Evolutionary conservation across 1,140 invertebrate genomes (phyloP), one percentile per base, ranked within the genome.

Genomic region (Drosophila sp.): DNA sequence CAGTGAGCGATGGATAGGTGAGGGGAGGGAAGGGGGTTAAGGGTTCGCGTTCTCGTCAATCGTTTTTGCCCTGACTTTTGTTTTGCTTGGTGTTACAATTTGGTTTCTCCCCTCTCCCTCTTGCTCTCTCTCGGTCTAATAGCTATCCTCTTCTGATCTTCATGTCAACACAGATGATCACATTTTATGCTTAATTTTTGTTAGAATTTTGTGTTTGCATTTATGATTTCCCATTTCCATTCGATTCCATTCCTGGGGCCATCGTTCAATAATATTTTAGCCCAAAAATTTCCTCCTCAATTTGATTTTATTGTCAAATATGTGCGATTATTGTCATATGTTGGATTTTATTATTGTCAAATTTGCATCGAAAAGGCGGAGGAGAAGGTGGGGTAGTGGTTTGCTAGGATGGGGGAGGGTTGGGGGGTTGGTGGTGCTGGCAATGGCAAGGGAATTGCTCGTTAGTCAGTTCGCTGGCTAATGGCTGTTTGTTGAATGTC

Each of bases 81-180:
- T 62, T 70, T 66, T 86, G 83, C 83, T 7, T 86, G 83, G 82
- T 86, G 83, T 79, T 86, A 86, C 83, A 86, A 80, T 87, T 89
- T 89, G 79, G 83, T 83, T 84, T 76, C 7, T 64, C 44, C 54
- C 73, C 79, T 17, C 23, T 7, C 10, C 0, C 61, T 33, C 41
- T 41, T 8, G 2, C 17, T 27, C 3, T 23, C n/a, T 17, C 41
- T 2, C 23, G 2, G 1, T 47, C 23, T 47, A n/a, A 8, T 50
- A 41, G n/a, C 58, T 47, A 32, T 66, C 33, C 50, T 60, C 44
- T 56, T 82, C 79, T 91, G 90, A 91, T 91, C 90, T 91, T 86
- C 83, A 79, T 91, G 90, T 91, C 90, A 91, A 91, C 90, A 91
- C 90, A 91, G 90, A 91, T 91, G 90, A 91, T 91, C 90, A 91